Base-by-base conservation (phyloP, 2,888 invertebrate species). In the Phyto melanocephala region DNA sequence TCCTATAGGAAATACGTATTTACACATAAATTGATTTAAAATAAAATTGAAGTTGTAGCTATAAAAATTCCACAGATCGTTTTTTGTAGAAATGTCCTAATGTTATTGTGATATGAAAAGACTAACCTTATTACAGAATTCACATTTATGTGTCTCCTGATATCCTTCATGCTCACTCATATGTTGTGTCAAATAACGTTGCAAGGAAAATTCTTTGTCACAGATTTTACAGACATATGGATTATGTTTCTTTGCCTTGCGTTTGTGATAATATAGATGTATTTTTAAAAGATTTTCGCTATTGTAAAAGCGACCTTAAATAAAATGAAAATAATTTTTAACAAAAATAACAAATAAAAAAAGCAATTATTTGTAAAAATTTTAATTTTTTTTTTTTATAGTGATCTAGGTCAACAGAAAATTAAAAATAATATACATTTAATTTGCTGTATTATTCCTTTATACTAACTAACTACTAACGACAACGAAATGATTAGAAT, bases 211-310 rank as follows among this genome's bases (percentile, higher is more conserved):
- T 17, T 84, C 79, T 67, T 86, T 86, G n/a, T 83, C 84, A 74
- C 87, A 87, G 42, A 86, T 84, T 79, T 81, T 65, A 67, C 87
- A 87, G 24, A 85, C 85, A 58, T 86, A 86, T 24, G 86, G 85
- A 58, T 85, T 86, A 1, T 80, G 56, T 60, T 83, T 85, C 11
- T 77, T 77, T 45, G 80, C 81, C 45, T 86, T 85, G 6, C 85
- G 85, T 58, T 86, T 83, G 50, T 87, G 85, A 42, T 83, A 85
- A 45, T 84, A 80, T 40, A 81, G 37, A 78, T 87, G 87, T 1
- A 86, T 82, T 76, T 86, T 87, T 6, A 86, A 84, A 37, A 84
- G 77, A 20, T 83, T 81, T 22, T 79, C 62, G 3, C 84, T 81
- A 15, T 62, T 70, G 52, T 86, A 86, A 6, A 67, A 76, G 81